These are phyloP conservation scores for Icerya purchasi DNA, from an alignment of 2,888 invertebrate genomes.

Conservation along the genomic window DNA sequence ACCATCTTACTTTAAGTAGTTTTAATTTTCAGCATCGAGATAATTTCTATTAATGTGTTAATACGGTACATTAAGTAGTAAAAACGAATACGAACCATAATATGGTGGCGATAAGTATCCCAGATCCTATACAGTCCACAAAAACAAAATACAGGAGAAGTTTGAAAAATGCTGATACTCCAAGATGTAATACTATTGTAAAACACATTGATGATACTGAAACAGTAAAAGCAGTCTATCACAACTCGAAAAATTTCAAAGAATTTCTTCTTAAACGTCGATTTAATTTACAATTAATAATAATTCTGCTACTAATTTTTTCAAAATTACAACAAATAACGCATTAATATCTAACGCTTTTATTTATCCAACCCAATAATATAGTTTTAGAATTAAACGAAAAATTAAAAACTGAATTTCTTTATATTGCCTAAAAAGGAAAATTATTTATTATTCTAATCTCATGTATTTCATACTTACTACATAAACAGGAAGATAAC, in stretches of 20 bases:
- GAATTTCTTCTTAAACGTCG: too few relatives aligned
- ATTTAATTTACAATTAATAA: too few relatives aligned
- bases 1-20: too few relatives aligned
- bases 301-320: too few relatives aligned
- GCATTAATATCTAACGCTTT: too few relatives aligned
- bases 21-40: too few relatives aligned
- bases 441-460: neutral
- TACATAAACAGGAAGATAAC: conserved; percentile 58
- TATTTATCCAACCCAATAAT: too few relatives aligned
- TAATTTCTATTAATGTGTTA: too few relatives aligned
- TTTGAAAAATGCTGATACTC: conserved; percentile 44
- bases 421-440: conserved; percentile 5
- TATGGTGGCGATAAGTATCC: conserved; percentile 62
- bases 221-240: too few relatives aligned
- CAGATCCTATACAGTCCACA: conserved; percentile 81
- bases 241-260: too few relatives aligned
- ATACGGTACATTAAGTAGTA: neutral
- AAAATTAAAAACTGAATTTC: neutral
- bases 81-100: conserved; percentile 47
- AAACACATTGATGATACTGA: conserved; percentile 78
- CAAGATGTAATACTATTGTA: conserved; percentile 51
- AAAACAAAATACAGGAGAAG: conserved; percentile 81
- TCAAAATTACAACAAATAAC: too few relatives aligned
- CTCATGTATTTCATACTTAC: conserved; percentile 30
- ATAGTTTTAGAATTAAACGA: too few relatives aligned